phyloP scores from a whole-genome alignment of 1,140 invertebrate genomes.

The Sycobia sp. region DNA sequence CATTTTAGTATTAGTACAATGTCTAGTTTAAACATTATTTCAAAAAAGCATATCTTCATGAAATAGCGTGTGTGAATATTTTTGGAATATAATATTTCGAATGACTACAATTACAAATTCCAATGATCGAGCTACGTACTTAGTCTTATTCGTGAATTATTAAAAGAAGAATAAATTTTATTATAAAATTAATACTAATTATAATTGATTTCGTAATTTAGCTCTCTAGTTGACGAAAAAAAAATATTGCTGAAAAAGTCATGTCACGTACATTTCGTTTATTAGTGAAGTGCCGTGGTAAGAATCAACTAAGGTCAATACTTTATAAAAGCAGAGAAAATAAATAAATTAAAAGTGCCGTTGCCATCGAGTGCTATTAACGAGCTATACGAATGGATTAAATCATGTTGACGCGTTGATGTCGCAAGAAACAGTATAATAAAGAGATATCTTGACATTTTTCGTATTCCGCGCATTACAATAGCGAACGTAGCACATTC shows the following conservation, averaged over 20 bases:
- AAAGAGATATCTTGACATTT: constrained; percentile 6
- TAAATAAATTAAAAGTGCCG: constrained; percentile 28
- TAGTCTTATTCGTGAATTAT: no score
- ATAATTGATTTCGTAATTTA: not conserved
- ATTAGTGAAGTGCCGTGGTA: constrained; percentile 25
- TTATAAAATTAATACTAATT: not conserved
- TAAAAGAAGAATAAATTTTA: not conserved
- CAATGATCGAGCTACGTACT: no score
- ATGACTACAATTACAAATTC: no score
- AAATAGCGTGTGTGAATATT: no score
- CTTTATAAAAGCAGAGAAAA: constrained; percentile 14
- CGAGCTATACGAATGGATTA: not conserved
- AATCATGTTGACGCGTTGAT: constrained; percentile 23
- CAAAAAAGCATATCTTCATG: no score
- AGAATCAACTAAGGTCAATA: constrained; percentile 31
- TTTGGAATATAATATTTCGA: no score
- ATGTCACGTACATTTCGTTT: constrained; percentile 15
- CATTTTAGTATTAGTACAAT: no score
- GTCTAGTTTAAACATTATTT: no score
- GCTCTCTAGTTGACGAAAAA: not conserved
- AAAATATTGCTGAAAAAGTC: constrained; percentile 19
- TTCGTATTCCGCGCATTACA: not conserved
- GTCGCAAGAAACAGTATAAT: constrained; percentile 1
- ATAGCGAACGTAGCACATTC: constrained; percentile 2
- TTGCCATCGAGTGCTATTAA: constrained; percentile 16